These are phyloP conservation scores for Psittacula echo DNA, from an alignment of 2,797 vertebrate species.

Conservation along the genomic window DNA sequence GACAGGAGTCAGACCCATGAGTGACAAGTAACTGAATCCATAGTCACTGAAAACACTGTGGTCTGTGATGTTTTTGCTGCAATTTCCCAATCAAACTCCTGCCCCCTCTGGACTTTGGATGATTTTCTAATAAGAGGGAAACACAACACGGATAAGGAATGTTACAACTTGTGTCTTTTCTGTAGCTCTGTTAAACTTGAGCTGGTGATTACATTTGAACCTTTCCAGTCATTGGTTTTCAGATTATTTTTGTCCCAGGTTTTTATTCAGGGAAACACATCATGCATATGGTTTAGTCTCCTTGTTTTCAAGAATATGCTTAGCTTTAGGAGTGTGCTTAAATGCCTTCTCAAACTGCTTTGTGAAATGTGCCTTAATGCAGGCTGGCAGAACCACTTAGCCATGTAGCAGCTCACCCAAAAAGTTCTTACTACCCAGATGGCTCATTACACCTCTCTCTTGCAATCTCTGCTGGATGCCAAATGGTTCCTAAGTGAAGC, in stretches of 20 bases:
- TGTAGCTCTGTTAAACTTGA: constrained; percentile 7
- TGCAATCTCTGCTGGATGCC: background rate
- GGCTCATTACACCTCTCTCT: constrained; percentile 43
- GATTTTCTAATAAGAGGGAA: background rate
- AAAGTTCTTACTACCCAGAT: constrained; percentile 31
- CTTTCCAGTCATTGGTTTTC: constrained; percentile 19
- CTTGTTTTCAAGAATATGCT: constrained; percentile 27
- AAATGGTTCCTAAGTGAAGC: constrained; percentile 27
- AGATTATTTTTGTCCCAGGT: background rate
- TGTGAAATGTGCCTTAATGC: background rate
- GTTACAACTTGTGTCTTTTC: background rate
- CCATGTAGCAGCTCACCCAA: constrained; percentile 28
- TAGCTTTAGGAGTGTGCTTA: constrained; percentile 14
- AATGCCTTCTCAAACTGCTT: constrained; percentile 39
- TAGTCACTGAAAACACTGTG: background rate
- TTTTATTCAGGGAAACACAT: constrained; percentile 37
- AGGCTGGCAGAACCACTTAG: constrained; percentile 17
- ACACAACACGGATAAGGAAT: background rate
- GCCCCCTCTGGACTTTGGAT: background rate
- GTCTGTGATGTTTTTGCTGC: background rate
- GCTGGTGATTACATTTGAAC: constrained; percentile 5
- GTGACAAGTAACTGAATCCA: background rate
- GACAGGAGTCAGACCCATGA: background rate
- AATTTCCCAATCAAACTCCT: background rate
- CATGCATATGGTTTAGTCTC: background rate